Conservation (phyloP, 1,140 invertebrate genomes). For the Spodoptera litura region DNA sequence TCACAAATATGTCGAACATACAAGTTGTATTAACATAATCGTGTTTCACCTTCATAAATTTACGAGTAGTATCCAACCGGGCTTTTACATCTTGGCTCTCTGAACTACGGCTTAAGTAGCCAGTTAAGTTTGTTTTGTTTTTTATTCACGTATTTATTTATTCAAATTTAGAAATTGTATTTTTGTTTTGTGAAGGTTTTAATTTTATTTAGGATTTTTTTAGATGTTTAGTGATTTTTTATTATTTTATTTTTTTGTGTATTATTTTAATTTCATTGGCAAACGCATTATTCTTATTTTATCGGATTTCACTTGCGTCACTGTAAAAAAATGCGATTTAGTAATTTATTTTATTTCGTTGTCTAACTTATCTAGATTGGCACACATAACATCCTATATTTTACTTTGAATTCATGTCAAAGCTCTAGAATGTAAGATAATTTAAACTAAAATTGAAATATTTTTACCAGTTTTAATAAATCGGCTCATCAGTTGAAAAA, state of each 20-base stretch:
- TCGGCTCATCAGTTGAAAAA: too few relatives aligned
- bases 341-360: too few relatives aligned
- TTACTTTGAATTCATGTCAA: too few relatives aligned
- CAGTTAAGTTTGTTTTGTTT: not conserved
- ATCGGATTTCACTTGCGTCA: too few relatives aligned
- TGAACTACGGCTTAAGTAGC: conserved; percentile 33
- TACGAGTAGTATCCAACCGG: conserved; percentile 33
- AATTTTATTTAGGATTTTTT: not conserved
- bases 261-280: too few relatives aligned
- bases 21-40: conserved; percentile 74
- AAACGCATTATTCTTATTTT: too few relatives aligned
- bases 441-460: too few relatives aligned
- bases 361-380: too few relatives aligned
- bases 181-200: not conserved
- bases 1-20: conserved; percentile 63
- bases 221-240: not conserved
- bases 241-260: not conserved
- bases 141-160: conserved; percentile 18
- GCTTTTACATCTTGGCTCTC: conserved; percentile 19
- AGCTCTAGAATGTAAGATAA: too few relatives aligned
- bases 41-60: conserved; percentile 64
- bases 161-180: not conserved
- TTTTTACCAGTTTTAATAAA: too few relatives aligned
- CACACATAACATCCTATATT: too few relatives aligned
- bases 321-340: too few relatives aligned